phyloP scores from a whole-genome alignment of 2,113 vertebrate genomes.

The Ursus arctos region DNA sequence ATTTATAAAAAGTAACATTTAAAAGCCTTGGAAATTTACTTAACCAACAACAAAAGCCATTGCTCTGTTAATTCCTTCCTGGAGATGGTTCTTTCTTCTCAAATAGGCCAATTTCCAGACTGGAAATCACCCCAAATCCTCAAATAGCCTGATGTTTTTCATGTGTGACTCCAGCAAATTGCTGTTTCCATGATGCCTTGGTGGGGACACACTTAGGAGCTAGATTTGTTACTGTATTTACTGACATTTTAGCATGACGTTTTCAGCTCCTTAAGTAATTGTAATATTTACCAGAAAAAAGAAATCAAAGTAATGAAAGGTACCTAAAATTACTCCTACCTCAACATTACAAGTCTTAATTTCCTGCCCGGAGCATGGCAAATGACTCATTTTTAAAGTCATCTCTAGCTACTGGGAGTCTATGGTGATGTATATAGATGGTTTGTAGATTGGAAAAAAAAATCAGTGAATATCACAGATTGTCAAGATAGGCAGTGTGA shows the following conservation, averaged over 20 bases:
- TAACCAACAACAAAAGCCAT: constrained; percentile 51
- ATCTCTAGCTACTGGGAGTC: constrained; percentile 45
- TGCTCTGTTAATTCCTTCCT: constrained; percentile 62
- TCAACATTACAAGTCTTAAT: constrained; percentile 64
- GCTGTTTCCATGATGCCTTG: constrained; percentile 35
- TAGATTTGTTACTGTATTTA: constrained; percentile 69
- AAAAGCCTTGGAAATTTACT: constrained; percentile 59
- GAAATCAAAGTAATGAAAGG: constrained; percentile 70
- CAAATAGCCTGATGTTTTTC: constrained; percentile 55
- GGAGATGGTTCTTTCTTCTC: constrained; percentile 57
- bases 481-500: constrained; percentile 55
- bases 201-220: constrained; percentile 49
- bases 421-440: constrained; percentile 33
- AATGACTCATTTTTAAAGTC: constrained; percentile 70
- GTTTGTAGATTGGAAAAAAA: constrained; percentile 46
- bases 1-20: constrained; percentile 61
- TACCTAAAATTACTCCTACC: constrained; percentile 52
- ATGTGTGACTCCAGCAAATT: constrained; percentile 54
- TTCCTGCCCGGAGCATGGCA: constrained; percentile 44
- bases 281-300: constrained; percentile 70
- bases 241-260: constrained; percentile 66
- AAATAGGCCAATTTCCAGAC: constrained; percentile 65
- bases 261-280: constrained; percentile 73
- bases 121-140: constrained; percentile 63
- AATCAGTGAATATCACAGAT: constrained; percentile 65